Percentiles rank a stretch among this genome's conserved stretches.
phyloP scores from a whole-genome alignment of 2,797 vertebrate species.

The Paguma larvata region DNA sequence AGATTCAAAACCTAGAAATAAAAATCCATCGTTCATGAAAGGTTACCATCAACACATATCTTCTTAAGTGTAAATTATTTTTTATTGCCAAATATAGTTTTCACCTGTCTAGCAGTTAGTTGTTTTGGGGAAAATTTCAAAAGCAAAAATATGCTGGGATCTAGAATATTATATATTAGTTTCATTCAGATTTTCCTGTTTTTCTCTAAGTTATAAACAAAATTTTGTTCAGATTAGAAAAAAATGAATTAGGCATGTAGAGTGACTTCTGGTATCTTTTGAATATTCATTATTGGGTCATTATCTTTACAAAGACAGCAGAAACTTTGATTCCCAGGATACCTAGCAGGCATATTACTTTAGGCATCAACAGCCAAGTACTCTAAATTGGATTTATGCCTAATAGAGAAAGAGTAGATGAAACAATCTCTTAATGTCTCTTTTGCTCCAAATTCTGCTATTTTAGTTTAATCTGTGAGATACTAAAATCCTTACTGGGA shows the following conservation, averaged over 20 bases:
- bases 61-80: not conserved
- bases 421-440: not conserved
- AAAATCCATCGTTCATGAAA: not conserved
- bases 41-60: not conserved
- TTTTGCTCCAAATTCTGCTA: constrained; percentile 2
- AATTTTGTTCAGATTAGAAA: constrained; percentile 47
- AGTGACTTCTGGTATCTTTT: constrained; percentile 31
- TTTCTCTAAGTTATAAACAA: not conserved
- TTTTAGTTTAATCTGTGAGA: not conserved
- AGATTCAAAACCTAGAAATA: not conserved
- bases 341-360: constrained; percentile 30
- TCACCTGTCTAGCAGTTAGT: not conserved
- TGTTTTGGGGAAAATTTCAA: not conserved
- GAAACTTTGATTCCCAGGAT: not conserved
- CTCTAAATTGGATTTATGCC: constrained; percentile 41
- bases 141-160: constrained; percentile 44
- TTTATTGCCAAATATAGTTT: not conserved
- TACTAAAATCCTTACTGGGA: not conserved
- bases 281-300: constrained; percentile 66
- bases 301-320: constrained; percentile 41
- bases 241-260: not conserved
- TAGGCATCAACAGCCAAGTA: constrained; percentile 27
- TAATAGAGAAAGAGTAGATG: not conserved
- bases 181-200: not conserved
- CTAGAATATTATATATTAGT: not conserved